Evolutionary conservation across 2,797 vertebrate species (phyloP), one percentile per base, ranked within the genome.

Genomic region (Microhierax caerulescens): DNA sequence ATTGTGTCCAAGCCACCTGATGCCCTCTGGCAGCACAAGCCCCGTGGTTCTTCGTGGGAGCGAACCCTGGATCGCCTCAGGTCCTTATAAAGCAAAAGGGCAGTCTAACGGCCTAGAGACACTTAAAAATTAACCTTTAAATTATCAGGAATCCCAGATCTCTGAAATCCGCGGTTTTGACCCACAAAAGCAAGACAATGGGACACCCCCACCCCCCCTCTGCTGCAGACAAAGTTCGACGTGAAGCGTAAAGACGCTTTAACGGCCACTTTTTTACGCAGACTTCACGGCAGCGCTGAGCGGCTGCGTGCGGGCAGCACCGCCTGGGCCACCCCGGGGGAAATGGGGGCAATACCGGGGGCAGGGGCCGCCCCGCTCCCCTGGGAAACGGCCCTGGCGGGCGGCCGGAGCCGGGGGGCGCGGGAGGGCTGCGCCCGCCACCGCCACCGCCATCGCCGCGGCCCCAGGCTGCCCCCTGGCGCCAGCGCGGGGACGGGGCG

Each of bases 51-150:
- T 68, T 74, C n/a, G 23, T 13, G 75, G n/a, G 22, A 25, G 37
- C 32, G 37, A 88, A 75, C 36, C 5, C 18, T 11, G 34, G 9
- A 34, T 14, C 6, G 23, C n/a, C 51, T 32, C 18, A 11, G 0
- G 19, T 15, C 37, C 36, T 59, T 18, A 24, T 0, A 32, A 39
- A 43, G 39, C 34, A 3, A 73, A 61, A 39, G 30, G 30, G 16
- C 27, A 57, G 24, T 6, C 5, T 0, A 3, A 25, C 0, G 11
- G 13, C 32, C 37, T 4, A 10, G 65, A 21, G 23, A 28, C 19
- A 15, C 43, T 41, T 8, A 51, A 24, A 10, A 2, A 16, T 25
- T 14, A 37, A 19, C 19, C 20, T 47, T 50, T 50, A 21, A 51
- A 21, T 77, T 61, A 72, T 9, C 19, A 16, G n/a, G 48, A 61